Conservation (phyloP, 2,113 vertebrate genomes). For the Pogonocichla stellata region DNA sequence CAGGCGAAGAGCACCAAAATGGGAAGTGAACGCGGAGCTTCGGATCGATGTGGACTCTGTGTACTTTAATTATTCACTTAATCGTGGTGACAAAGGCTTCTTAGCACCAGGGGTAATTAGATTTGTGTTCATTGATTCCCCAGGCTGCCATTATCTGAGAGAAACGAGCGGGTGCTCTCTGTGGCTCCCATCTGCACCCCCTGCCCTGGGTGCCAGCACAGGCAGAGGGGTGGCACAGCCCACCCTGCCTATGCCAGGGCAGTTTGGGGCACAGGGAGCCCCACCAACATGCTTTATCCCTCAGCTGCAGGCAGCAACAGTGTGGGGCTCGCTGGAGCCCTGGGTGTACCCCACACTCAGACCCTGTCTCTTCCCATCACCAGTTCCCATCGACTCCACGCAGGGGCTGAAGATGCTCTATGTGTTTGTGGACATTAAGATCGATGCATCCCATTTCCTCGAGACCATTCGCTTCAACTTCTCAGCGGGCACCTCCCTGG, state of each 20-base stretch:
- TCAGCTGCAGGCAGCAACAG: background rate
- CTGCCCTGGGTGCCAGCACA: background rate
- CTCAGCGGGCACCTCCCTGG: constrained; percentile 75
- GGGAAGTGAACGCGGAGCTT: constrained; percentile 35
- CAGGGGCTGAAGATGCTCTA: constrained; percentile 93
- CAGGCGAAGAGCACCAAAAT: constrained; percentile 51
- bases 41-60: constrained; percentile 55
- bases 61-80: constrained; percentile 75
- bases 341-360: rapidly evolving
- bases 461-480: constrained; percentile 94
- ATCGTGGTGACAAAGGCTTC: constrained; percentile 79
- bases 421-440: constrained; percentile 97
- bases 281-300: background rate
- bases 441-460: constrained; percentile 91
- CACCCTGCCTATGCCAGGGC: background rate
- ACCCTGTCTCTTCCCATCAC: background rate
- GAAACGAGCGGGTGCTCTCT: background rate
- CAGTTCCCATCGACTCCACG: constrained; percentile 91
- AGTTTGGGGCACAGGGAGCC: background rate
- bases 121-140: constrained; percentile 75
- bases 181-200: background rate
- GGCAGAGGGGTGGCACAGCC: background rate
- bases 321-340: rapidly evolving
- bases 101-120: constrained; percentile 76
- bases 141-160: constrained; percentile 41